Conservation (phyloP, 1,140 invertebrate species). For the Globodera rostochiensis region DNA sequence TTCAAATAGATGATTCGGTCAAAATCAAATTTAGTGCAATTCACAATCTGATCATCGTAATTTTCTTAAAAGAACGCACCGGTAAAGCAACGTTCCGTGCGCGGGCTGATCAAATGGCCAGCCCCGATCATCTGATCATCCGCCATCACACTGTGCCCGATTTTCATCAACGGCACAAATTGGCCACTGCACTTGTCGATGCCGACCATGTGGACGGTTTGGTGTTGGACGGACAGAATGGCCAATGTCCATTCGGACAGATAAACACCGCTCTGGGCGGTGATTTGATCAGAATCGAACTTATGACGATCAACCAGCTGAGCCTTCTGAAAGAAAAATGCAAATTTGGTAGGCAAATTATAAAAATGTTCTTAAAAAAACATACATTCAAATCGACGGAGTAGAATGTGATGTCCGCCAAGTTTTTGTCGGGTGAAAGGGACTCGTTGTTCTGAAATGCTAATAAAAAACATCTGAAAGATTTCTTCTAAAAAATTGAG, state of each 20-base stretch:
- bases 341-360: not conserved
- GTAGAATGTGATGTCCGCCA: constrained; percentile 39
- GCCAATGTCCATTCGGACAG: constrained; percentile 47
- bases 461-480: not conserved
- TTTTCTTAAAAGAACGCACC: constrained; percentile 18
- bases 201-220: constrained; percentile 48
- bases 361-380: constrained; percentile 26
- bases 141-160: constrained; percentile 44
- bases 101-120: constrained; percentile 17
- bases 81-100: constrained; percentile 42
- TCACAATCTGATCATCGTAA: too few species aligned
- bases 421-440: constrained; percentile 24
- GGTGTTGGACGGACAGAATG: constrained; percentile 53
- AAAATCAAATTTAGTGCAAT: too few species aligned
- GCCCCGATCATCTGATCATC: constrained; percentile 37
- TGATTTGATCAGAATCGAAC: constrained; percentile 46
- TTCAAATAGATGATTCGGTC: not conserved
- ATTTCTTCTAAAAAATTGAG: constrained; percentile 11
- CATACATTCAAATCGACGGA: constrained; percentile 49
- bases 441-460: constrained; percentile 49
- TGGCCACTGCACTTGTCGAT: constrained; percentile 40
- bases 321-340: constrained; percentile 33
- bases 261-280: constrained; percentile 32
- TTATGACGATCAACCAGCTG: constrained; percentile 39
- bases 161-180: constrained; percentile 38